Percentiles rank a stretch among this genome's conserved stretches.
Evolutionary conservation across 2,113 vertebrate genomes (phyloP).

Genomic region (rabbit (Oryctolagus cuniculus)): DNA sequence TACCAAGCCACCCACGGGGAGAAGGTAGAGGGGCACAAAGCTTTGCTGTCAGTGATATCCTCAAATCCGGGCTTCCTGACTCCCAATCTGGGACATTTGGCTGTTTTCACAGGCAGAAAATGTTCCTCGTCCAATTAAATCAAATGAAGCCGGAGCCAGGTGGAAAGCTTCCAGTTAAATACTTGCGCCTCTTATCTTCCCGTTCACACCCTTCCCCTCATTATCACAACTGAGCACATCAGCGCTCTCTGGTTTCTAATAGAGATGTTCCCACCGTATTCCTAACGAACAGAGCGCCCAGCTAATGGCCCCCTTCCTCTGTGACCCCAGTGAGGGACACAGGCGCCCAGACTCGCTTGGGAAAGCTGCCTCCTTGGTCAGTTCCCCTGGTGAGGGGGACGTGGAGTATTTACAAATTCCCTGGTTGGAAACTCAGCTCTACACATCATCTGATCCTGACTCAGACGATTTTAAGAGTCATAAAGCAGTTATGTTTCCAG

Average conservation of each 20-base stretch:
- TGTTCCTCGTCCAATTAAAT: constrained; percentile 83
- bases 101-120: constrained; percentile 82
- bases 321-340: constrained; percentile 23
- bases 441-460: not conserved
- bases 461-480: not conserved
- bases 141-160: constrained; percentile 79
- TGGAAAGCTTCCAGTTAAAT: constrained; percentile 82
- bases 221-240: constrained; percentile 80
- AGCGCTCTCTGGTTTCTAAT: constrained; percentile 70
- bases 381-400: not conserved
- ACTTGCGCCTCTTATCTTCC: constrained; percentile 81
- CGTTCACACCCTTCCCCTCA: constrained; percentile 81
- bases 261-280: constrained; percentile 78
- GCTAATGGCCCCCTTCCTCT: constrained; percentile 60
- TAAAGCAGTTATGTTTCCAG: not conserved
- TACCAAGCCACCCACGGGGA: not conserved
- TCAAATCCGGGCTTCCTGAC: constrained; percentile 71
- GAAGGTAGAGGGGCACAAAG: not conserved
- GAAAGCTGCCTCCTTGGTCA: not conserved
- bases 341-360: not conserved
- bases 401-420: not conserved
- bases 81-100: constrained; percentile 80
- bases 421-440: not conserved
- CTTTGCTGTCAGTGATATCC: constrained; percentile 24
- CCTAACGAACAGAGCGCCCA: constrained; percentile 69